Percentiles rank a stretch among this genome's conserved stretches.
phyloP scores from a whole-genome alignment of 1,140 invertebrate genomes.

The Euura saliciscinereae region DNA sequence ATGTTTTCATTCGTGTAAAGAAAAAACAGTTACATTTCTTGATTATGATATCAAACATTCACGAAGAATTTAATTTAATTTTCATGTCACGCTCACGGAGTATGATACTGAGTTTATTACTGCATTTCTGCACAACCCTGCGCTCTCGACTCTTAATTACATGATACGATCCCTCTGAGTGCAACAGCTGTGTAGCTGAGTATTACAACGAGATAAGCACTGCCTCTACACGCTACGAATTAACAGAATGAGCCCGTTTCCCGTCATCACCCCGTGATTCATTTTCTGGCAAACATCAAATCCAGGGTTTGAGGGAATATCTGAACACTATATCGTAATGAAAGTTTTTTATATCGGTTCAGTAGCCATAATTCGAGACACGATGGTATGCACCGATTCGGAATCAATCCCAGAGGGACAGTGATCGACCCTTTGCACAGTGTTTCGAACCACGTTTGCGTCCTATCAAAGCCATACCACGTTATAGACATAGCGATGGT shows the following conservation, averaged over 20 bases:
- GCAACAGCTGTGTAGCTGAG: not conserved
- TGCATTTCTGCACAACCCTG: not conserved
- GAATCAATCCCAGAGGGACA: not conserved
- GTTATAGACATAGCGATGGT: not conserved
- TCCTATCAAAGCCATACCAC: not conserved
- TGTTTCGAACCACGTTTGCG: not conserved
- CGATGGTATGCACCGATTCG: not conserved
- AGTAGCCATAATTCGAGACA: not conserved
- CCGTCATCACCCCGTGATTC: too few relatives aligned
- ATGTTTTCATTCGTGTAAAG: too few relatives aligned
- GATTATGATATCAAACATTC: too few relatives aligned
- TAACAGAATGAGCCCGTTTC: not conserved
- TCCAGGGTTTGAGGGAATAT: too few relatives aligned
- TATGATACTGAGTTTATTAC: too few relatives aligned
- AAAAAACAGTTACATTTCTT: too few relatives aligned
- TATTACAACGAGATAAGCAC: slow-evolving; percentile 2
- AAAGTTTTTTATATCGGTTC: too few relatives aligned
- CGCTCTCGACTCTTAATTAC: not conserved
- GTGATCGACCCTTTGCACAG: not conserved
- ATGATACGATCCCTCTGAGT: not conserved
- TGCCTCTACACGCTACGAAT: not conserved
- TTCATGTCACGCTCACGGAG: too few relatives aligned
- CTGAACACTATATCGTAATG: too few relatives aligned
- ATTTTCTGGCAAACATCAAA: too few relatives aligned
- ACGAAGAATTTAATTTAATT: too few relatives aligned